Conservation (phyloP, 2,888 invertebrate genomes). For the Pheosia tremula region DNA sequence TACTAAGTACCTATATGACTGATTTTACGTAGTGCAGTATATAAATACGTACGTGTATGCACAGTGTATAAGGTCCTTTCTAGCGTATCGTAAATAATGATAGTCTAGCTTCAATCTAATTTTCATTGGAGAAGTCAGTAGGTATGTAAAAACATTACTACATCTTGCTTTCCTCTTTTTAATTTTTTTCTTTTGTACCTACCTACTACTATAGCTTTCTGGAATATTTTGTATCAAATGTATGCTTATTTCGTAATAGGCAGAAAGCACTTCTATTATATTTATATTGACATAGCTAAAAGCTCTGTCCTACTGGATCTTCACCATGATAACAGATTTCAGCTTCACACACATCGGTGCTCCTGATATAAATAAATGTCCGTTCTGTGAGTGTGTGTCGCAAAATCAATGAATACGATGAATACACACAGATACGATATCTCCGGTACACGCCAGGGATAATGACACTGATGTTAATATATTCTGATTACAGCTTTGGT, state of each 20-base stretch:
- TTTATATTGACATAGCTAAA: slow-evolving; percentile 53
- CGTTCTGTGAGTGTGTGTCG: slow-evolving; percentile 26
- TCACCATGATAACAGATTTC: slow-evolving; percentile 46
- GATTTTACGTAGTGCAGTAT: no score
- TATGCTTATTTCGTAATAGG: slow-evolving; percentile 4
- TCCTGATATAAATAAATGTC: neutral
- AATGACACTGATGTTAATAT: slow-evolving; percentile 58
- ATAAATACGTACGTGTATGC: no score
- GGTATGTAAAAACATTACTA: no score
- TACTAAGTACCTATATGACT: no score
- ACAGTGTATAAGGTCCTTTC: no score
- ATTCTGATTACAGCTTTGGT: slow-evolving; percentile 33
- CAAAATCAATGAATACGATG: slow-evolving; percentile 66
- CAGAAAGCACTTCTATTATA: slow-evolving; percentile 18
- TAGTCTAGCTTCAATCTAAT: no score
- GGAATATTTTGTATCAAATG: neutral
- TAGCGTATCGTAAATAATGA: no score
- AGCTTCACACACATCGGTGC: slow-evolving; percentile 10
- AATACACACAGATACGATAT: slow-evolving; percentile 58
- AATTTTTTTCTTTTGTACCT: no score
- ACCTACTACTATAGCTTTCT: no score
- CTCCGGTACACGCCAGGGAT: slow-evolving; percentile 49
- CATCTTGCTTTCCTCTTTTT: no score
- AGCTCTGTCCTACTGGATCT: slow-evolving; percentile 45
- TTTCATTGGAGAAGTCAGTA: no score